Conservation (phyloP, 2,113 vertebrate species). For the Eublepharis macularius region DNA sequence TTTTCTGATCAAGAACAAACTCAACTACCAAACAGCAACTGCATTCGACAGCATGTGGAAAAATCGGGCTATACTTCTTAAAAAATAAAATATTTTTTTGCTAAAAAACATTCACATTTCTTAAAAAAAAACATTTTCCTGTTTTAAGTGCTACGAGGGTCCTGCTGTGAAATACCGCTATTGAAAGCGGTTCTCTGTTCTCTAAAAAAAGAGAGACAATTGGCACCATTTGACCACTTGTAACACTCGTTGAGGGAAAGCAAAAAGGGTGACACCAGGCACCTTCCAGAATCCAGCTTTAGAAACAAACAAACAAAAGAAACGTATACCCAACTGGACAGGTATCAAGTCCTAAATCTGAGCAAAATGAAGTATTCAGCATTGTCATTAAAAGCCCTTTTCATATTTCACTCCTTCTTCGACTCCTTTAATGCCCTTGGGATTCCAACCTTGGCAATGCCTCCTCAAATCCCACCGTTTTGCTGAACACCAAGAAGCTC, state of each 20-base stretch:
- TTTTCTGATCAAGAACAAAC: slow-evolving; percentile 28
- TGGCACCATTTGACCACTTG: neutral
- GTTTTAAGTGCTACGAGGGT: neutral
- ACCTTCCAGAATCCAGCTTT: slow-evolving; percentile 19
- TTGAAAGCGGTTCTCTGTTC: neutral
- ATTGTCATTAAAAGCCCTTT: slow-evolving; percentile 65
- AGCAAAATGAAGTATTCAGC: slow-evolving; percentile 65
- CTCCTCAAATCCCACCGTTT: slow-evolving; percentile 14
- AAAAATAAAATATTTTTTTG: slow-evolving; percentile 12
- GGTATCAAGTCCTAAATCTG: slow-evolving; percentile 52
- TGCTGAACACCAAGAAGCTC: slow-evolving; percentile 32
- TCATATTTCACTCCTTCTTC: slow-evolving; percentile 19
- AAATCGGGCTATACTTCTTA: neutral
- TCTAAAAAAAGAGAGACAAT: fast-evolving
- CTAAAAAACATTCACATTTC: slow-evolving; percentile 18
- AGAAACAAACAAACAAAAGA: neutral
- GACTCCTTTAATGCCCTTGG: slow-evolving; percentile 54
- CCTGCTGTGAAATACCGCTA: slow-evolving; percentile 16
- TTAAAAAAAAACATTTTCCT: neutral
- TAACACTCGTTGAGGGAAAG: neutral
- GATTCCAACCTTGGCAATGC: neutral
- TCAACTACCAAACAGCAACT: slow-evolving; percentile 1
- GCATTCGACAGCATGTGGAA: slow-evolving; percentile 30
- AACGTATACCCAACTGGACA: slow-evolving; percentile 9
- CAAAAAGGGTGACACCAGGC: neutral